Base-by-base conservation (phyloP, 1,140 invertebrate species). In the Penaeus chinensis region DNA sequence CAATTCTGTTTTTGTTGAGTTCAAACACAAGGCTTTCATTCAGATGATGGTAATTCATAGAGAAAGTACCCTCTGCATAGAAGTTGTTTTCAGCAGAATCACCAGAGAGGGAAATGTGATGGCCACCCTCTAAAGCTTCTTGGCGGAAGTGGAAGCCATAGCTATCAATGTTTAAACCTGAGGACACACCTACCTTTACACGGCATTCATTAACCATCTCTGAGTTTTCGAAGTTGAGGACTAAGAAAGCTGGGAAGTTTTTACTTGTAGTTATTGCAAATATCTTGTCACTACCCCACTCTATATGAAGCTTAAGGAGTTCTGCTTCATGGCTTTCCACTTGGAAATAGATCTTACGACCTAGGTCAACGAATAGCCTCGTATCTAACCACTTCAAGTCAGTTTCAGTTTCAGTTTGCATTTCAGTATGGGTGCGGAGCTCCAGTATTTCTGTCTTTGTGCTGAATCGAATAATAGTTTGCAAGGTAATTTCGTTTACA, bases 121-220 rank as follows among this genome's bases (percentile, higher is more conserved):
- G 86, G 32, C 86, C 86, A 2, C 42, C 80, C 20, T 77, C 61
- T 24, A 87, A 79, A 7, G 76, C 47, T 63, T 74, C 74, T 60
- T 87, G 86, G 54, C 78, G 79, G n/a, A 78, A 22, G 11, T 85
- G 84, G 62, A 85, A 69, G 27, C 84, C 63, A n/a, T 80, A 85
- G 42, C 19, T 24, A 20, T 54, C 60, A 3, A 54, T 10, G 16
- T 61, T 20, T 32, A 82, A 18, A 11, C 79, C 79, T 19, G 63
- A 32, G 2, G 24, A 24, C 27, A 82, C 7, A 11, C 79, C 79
- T 3, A 82, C n/a, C 65, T 83, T 16, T 42, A 87, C 18, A 1
- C 27, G 47, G 47, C 63, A 87, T 32, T 82, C 86, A 65, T 85
- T 47, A 63, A 80, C 61, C 37, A 65, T 32, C 19, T 78, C 62